These are phyloP conservation scores for Megaceryle alcyon DNA, from an alignment of 2,797 vertebrate species.

Conservation along the genomic window DNA sequence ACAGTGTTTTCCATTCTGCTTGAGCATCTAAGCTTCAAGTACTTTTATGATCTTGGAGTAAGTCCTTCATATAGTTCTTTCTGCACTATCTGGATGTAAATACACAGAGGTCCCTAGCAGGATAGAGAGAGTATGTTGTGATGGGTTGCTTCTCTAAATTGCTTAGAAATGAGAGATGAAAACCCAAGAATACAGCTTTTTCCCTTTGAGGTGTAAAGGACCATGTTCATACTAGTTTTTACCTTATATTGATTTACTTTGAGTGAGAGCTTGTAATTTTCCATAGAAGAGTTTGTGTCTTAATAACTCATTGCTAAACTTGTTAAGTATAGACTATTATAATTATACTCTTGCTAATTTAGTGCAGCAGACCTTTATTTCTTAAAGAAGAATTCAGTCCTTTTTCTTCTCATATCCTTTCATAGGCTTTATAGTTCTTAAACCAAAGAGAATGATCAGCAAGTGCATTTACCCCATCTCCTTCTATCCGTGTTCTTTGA, in stretches of 20 bases:
- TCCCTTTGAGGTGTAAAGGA: not conserved
- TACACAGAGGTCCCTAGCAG: not conserved
- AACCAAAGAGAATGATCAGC: not conserved
- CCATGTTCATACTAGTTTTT: not conserved
- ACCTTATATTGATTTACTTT: not conserved
- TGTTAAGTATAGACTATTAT: not conserved
- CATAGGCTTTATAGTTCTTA: not conserved
- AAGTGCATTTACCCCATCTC: not conserved
- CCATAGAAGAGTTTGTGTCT: not conserved
- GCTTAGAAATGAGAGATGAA: not conserved
- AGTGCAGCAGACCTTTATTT: not conserved
- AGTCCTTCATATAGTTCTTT: not conserved
- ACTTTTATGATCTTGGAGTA: not conserved
- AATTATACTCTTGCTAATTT: not conserved
- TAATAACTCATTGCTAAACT: not conserved
- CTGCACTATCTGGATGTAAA: not conserved
- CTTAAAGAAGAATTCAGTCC: not conserved
- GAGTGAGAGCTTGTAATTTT: not conserved
- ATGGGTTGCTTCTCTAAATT: not conserved
- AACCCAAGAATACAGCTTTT: not conserved
- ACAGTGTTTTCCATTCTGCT: not conserved
- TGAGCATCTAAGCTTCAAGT: not conserved
- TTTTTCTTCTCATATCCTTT: not conserved
- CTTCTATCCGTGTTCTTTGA: not conserved
- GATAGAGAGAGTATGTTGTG: not conserved